These are phyloP conservation scores for Cerceris ruficornis DNA, from an alignment of 2,888 invertebrate genomes.

Conservation along the genomic window DNA sequence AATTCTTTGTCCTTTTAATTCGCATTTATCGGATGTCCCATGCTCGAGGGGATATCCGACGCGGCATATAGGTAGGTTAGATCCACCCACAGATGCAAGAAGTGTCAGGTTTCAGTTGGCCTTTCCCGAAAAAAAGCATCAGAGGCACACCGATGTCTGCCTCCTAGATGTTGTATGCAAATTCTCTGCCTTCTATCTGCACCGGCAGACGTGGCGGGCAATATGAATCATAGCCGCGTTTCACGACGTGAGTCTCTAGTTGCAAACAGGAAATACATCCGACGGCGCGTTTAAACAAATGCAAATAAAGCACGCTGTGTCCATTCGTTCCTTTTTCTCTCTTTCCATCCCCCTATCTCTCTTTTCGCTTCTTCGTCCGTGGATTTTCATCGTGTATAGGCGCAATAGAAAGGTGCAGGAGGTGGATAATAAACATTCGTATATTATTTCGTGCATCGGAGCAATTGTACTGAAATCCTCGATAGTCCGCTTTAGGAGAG, in stretches of 20 bases:
- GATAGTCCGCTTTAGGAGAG: background rate
- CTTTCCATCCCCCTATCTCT: conserved; percentile 10
- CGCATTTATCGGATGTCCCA: background rate
- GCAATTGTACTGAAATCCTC: background rate
- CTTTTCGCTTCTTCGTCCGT: too few relatives aligned
- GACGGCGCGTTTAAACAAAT: conserved; percentile 23
- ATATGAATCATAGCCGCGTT: conserved; percentile 54
- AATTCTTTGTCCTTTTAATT: background rate
- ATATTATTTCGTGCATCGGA: background rate
- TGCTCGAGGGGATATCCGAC: background rate
- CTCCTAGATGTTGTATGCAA: conserved; percentile 58
- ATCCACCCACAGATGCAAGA: conserved; percentile 41
- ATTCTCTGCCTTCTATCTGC: conserved; percentile 49
- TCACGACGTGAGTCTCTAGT: conserved; percentile 48
- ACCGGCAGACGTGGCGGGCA: conserved; percentile 24
- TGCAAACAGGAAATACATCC: conserved; percentile 62
- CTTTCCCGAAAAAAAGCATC: conserved; percentile 40
- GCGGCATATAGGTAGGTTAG: conserved; percentile 5
- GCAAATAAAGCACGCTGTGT: conserved; percentile 30
- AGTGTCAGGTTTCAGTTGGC: conserved; percentile 55
- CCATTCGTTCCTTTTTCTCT: background rate
- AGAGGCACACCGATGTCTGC: conserved; percentile 28
- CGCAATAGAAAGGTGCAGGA: background rate
- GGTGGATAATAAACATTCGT: conserved; percentile 15
- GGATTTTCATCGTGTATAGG: conserved; percentile 9